These are phyloP conservation scores for Pyrgilauda ruficollis DNA, from an alignment of 2,113 vertebrate species.

Conservation along the genomic window DNA sequence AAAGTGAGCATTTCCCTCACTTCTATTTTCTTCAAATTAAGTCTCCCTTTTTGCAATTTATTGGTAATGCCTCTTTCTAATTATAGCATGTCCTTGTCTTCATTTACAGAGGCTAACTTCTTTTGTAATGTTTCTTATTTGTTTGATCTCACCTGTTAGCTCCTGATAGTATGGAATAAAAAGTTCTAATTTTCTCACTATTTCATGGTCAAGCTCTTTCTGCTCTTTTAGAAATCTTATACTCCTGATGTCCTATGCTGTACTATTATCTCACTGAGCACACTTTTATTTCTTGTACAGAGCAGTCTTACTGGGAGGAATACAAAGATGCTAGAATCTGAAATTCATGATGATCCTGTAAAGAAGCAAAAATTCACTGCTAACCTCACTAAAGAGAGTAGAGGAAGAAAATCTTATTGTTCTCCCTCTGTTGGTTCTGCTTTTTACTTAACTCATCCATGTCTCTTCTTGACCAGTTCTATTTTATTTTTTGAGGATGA, in stretches of 20 bases:
- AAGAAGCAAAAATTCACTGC: neutral
- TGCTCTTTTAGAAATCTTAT: neutral
- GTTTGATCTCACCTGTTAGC: neutral
- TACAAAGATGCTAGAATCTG: neutral
- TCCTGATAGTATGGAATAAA: neutral
- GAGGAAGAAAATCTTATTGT: neutral
- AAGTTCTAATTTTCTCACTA: neutral
- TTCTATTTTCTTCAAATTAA: neutral
- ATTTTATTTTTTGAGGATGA: neutral
- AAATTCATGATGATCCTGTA: neutral
- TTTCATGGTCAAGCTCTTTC: neutral
- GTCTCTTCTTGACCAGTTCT: neutral
- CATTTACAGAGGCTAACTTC: neutral
- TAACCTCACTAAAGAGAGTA: neutral
- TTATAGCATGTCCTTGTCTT: neutral
- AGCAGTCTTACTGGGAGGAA: neutral
- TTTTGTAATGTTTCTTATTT: neutral
- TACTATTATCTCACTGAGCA: neutral
- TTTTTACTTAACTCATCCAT: neutral
- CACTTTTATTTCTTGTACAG: neutral
- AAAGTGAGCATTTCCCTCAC: neutral
- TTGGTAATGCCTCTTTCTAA: neutral
- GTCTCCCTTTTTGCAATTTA: neutral
- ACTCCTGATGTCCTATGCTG: neutral
- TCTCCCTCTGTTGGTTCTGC: neutral